Evolutionary conservation across 2,888 invertebrate genomes (phyloP).

Genomic region (Meloe dianella): DNA sequence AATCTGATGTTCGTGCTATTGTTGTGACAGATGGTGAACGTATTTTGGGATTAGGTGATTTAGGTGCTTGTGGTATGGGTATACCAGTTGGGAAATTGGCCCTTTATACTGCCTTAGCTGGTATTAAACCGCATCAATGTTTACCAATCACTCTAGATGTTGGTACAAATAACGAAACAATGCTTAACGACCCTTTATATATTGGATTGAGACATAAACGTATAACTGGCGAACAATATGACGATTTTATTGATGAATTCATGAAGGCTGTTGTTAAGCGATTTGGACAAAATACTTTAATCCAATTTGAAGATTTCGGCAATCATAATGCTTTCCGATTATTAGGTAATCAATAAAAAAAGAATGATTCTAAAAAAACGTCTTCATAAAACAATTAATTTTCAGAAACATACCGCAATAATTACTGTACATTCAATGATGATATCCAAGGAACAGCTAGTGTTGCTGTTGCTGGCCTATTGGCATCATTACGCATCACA

Average conservation of each 20-base stretch:
- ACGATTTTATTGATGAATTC: slow-evolving; percentile 95
- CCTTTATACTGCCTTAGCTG: slow-evolving; percentile 95
- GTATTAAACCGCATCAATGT: slow-evolving; percentile 94
- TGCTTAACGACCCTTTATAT: slow-evolving; percentile 93
- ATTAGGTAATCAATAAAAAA: slow-evolving; percentile 73
- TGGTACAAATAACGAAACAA: slow-evolving; percentile 85
- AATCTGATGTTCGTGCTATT: slow-evolving; percentile 83
- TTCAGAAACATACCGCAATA: slow-evolving; percentile 85
- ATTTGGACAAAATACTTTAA: slow-evolving; percentile 84
- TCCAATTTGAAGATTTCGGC: slow-evolving; percentile 98
- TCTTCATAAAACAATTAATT: too few relatives aligned
- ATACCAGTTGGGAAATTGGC: slow-evolving; percentile 98
- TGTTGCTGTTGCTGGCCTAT: slow-evolving; percentile 92
- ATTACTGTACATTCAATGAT: slow-evolving; percentile 97
- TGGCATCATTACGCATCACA: slow-evolving; percentile 86
- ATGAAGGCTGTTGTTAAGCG: slow-evolving; percentile 89
- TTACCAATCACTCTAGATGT: slow-evolving; percentile 94
- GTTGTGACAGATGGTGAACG: slow-evolving; percentile 99
- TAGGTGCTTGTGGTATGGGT: slow-evolving; percentile 98
- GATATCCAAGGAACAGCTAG: slow-evolving; percentile 90
- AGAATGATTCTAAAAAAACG: too few relatives aligned
- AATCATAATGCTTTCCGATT: slow-evolving; percentile 96
- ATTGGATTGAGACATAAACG: slow-evolving; percentile 89
- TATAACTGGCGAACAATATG: slow-evolving; percentile 83
- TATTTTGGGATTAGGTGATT: slow-evolving; percentile 95